Evolutionary conservation across 2,797 vertebrate genomes (phyloP).

Genomic region (Spondyliosoma cantharus): DNA sequence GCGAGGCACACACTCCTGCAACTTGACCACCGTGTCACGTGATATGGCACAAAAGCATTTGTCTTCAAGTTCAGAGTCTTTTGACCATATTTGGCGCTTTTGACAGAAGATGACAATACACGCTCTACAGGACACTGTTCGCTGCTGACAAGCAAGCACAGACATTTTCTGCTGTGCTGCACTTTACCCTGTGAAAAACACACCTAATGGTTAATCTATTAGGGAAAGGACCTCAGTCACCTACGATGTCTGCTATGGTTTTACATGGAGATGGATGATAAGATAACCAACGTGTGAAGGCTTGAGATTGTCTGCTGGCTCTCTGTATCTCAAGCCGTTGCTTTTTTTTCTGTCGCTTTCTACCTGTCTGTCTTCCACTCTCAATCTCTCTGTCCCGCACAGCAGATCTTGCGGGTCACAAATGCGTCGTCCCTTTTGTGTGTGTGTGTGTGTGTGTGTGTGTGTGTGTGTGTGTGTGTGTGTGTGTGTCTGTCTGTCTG

Average conservation of each 20-base stretch:
- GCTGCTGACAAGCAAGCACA: constrained; percentile 8
- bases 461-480: not conserved
- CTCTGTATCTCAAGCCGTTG: not conserved
- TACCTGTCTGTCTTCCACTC: not conserved
- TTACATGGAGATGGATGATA: constrained; percentile 31
- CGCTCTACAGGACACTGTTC: not conserved
- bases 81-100: constrained; percentile 18
- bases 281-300: constrained; percentile 17
- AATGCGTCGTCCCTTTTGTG: not conserved
- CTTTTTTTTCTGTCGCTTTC: too few relatives aligned
- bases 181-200: not conserved
- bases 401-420: not conserved
- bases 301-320: constrained; percentile 6
- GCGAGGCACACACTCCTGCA: not conserved
- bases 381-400: not conserved
- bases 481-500: constrained; percentile 7
- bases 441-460: constrained; percentile 1
- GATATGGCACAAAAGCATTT: constrained; percentile 1
- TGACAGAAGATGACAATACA: not conserved
- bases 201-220: constrained; percentile 50
- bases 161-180: constrained; percentile 19
- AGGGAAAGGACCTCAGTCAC: not conserved
- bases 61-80: constrained; percentile 3
- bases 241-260: not conserved
- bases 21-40: not conserved